Evolutionary conservation across 30 jellyfish, hydroid and myxozoan genomes (phyloP), one percentile per base, ranked within the genome.

Genomic region (Hydractinia echinata): DNA sequence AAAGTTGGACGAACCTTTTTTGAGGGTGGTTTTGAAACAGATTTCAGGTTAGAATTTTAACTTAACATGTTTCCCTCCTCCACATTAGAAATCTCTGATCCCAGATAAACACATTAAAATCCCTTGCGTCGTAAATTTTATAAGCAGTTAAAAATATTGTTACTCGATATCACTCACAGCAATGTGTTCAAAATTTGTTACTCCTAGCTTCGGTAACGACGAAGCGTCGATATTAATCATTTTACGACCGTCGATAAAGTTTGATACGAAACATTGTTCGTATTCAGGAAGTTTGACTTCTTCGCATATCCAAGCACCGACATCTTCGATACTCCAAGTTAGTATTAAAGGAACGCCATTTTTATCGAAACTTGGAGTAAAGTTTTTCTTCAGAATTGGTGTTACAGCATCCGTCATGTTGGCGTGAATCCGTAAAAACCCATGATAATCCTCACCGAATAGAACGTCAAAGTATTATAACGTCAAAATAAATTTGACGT

Each of bases 181-280:
- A 62, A 86, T 91, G 58, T 91, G 95, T 72, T 85, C 81, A 67
- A 81, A 91, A 60, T 91, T 94, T 5, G 97, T 91, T 58, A 91
- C 90, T n/a, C 97, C 97, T 58, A 91, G 61, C 73, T 81, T 86
- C 19, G 96, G 96, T 16, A 91, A 67, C 7, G 90, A 39, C 48
- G 94, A 86, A n/a, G 88, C 89, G 76, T 91, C 97, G 15, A 91
- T 68, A 30, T 18, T n/a, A 53, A 91, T 77, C 67, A 91, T 67
- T 79, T 83, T 82, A 71, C 90, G 70, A 8, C 97, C 97, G 55
- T 82, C 66, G 19, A 91, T 83, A 79, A 54, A 82, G 82, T 91
- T 91, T 55, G 84, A 53, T 4, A 66, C 19, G 61, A 91, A 82
- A 68, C 97, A 89, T 15, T 82, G 95, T 87, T 66, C 71, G 71